These are phyloP conservation scores for Hemaris fuciformis DNA, from an alignment of 2,888 invertebrate genomes.

Conservation along the genomic window DNA sequence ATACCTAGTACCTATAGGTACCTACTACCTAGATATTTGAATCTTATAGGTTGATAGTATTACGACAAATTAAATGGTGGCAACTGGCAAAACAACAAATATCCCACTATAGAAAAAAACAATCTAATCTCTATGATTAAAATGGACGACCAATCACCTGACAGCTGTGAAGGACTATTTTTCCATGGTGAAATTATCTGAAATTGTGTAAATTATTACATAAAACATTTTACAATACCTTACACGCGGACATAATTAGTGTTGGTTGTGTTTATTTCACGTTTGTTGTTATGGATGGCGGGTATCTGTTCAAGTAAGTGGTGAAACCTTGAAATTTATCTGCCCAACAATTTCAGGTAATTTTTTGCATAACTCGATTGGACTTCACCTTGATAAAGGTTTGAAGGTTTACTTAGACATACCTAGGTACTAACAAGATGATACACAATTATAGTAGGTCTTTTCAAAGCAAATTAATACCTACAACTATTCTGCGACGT, in stretches of 20 bases:
- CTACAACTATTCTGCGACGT: background rate
- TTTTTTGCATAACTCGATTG: constrained; percentile 31
- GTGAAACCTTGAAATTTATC: background rate
- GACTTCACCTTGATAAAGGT: constrained; percentile 34
- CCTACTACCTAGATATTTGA: no score
- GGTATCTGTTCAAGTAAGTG: constrained; percentile 33
- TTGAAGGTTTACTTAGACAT: constrained; percentile 22
- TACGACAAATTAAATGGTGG: no score
- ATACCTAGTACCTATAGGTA: no score
- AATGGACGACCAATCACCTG: constrained; percentile 70
- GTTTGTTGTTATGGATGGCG: constrained; percentile 39
- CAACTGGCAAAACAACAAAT: background rate
- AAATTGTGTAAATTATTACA: constrained; percentile 72
- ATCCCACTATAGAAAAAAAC: background rate
- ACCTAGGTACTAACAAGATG: background rate
- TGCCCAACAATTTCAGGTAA: background rate
- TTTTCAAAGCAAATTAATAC: no score
- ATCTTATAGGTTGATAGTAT: no score
- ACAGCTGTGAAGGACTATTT: constrained; percentile 64
- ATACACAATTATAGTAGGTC: background rate
- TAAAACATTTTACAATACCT: constrained; percentile 52
- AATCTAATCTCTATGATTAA: constrained; percentile 20
- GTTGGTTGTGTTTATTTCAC: constrained; percentile 28
- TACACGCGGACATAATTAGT: constrained; percentile 34
- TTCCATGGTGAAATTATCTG: constrained; percentile 61